Percentiles rank a stretch among this genome's conserved stretches.
Conservation (phyloP, 2,797 vertebrate species). For the Lepus townsendii region DNA sequence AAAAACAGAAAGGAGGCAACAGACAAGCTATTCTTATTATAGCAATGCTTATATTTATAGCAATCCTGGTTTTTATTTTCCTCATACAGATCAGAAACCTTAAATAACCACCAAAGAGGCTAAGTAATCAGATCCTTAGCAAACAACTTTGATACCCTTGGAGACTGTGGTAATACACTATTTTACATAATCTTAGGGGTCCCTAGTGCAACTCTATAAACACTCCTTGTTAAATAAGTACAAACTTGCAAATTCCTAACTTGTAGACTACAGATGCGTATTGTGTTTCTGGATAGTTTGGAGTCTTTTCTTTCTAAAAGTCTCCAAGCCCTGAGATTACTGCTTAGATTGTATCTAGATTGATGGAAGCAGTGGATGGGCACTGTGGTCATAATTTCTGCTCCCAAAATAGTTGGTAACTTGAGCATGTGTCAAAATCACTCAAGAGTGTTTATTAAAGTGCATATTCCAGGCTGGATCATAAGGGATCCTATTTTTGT, state of each 20-base stretch:
- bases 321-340: neutral
- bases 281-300: neutral
- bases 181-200: neutral
- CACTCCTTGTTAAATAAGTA: neutral
- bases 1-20: conserved; percentile 29
- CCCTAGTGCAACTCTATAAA: neutral
- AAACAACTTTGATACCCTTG: neutral
- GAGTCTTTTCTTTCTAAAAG: neutral
- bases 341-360: neutral
- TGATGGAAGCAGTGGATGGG: neutral
- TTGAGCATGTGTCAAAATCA: neutral
- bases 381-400: neutral
- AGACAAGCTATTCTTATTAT: conserved; percentile 65
- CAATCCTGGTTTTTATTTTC: conserved; percentile 44
- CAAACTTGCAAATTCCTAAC: neutral
- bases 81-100: conserved; percentile 8
- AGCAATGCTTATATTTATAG: conserved; percentile 18
- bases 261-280: neutral
- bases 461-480: neutral
- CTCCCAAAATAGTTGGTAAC: neutral
- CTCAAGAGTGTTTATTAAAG: neutral
- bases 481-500: neutral
- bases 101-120: conserved; percentile 45
- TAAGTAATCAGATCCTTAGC: neutral
- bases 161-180: neutral